A percentile compares a stretch with the other conserved stretches of the same genome.
These are phyloP conservation scores for Bombus huntii DNA, from an alignment of 1,140 invertebrate species.

Conservation along the genomic window DNA sequence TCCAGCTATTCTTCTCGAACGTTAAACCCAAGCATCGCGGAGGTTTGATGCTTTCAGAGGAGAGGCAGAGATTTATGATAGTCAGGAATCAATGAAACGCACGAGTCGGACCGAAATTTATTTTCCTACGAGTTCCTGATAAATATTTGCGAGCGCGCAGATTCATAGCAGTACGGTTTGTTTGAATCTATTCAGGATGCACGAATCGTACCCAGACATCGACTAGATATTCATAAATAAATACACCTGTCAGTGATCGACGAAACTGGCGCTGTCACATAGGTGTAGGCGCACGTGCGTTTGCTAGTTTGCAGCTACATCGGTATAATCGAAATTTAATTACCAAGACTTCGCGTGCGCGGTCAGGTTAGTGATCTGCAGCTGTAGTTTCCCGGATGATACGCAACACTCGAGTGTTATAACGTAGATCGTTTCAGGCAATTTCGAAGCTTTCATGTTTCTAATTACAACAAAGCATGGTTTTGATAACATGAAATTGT, in stretches of 20 bases:
- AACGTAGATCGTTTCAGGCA: background rate
- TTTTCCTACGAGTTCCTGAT: conserved; percentile 13
- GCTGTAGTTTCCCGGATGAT: background rate
- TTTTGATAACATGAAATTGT: background rate
- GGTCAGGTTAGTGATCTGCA: background rate
- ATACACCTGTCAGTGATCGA: background rate
- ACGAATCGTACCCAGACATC: background rate
- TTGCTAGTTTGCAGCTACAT: too few relatives aligned
- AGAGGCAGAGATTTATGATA: background rate
- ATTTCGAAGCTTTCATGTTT: background rate
- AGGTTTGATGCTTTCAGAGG: conserved; percentile 33
- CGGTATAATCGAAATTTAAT: conserved; percentile 38
- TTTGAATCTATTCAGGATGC: background rate
- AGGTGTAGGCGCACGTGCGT: background rate
- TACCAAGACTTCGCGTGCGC: background rate
- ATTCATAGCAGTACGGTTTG: background rate
- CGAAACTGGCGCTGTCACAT: background rate
- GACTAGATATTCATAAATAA: conserved; percentile 42
- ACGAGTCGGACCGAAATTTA: conserved; percentile 7
- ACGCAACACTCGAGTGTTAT: background rate
- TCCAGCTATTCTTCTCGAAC: conserved; percentile 25
- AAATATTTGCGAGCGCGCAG: conserved; percentile 23
- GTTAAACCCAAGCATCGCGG: conserved; percentile 26
- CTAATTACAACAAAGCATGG: background rate
- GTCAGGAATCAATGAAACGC: background rate